Percentiles rank a stretch among this genome's conserved stretches.
Conservation (phyloP, 2,113 vertebrate species). For the Petaurus breviceps region DNA sequence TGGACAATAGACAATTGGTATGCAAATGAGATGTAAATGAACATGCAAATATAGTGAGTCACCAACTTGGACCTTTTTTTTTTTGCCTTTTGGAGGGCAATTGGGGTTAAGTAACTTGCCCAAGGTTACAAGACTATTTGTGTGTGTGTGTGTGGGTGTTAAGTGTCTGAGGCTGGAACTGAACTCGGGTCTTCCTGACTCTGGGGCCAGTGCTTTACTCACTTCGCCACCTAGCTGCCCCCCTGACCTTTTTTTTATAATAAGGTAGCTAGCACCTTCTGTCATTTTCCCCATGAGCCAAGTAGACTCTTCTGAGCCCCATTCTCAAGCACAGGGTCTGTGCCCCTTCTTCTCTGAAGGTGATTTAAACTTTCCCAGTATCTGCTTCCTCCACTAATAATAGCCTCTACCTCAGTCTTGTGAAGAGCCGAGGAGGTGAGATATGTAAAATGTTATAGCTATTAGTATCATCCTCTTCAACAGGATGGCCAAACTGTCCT, state of each 20-base stretch:
- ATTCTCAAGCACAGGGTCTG: constrained; percentile 26
- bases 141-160: no score
- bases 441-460: not conserved
- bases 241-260: no score
- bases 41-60: constrained; percentile 75
- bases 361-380: constrained; percentile 22
- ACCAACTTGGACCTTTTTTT: constrained; percentile 48
- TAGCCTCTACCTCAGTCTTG: not conserved
- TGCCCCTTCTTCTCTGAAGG: not conserved
- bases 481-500: not conserved
- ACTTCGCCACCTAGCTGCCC: no score
- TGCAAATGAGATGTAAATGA: constrained; percentile 77
- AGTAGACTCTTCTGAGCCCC: constrained; percentile 16
- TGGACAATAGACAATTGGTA: constrained; percentile 73
- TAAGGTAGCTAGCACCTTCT: constrained; percentile 60
- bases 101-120: no score
- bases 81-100: no score
- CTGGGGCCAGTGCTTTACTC: no score
- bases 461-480: not conserved
- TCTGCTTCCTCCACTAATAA: not conserved
- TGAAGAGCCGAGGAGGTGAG: not conserved
- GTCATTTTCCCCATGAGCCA: constrained; percentile 25
- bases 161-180: no score
- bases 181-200: no score
- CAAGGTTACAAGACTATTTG: no score